A percentile compares a stretch with the other conserved stretches of the same genome.
Conservation (phyloP, 2,113 vertebrate genomes). For the Natator depressus region DNA sequence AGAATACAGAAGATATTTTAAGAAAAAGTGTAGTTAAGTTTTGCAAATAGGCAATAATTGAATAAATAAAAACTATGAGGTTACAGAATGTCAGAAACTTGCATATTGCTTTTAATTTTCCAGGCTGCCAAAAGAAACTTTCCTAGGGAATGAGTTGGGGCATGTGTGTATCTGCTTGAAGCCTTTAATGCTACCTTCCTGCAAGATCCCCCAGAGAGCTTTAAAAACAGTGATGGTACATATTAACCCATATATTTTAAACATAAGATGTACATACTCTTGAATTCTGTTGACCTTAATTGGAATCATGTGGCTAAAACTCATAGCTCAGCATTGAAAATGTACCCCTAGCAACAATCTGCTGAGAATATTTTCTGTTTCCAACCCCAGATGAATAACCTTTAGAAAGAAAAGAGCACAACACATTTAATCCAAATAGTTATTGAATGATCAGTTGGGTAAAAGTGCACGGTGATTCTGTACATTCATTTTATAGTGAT, state of each 20-base stretch:
- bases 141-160: background rate
- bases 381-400: background rate
- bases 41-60: background rate
- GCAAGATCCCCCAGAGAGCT: background rate
- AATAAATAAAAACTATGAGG: background rate
- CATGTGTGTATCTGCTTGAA: background rate
- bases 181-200: background rate
- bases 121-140: background rate
- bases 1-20: background rate
- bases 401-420: conserved; percentile 12
- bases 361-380: background rate
- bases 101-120: background rate
- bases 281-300: background rate
- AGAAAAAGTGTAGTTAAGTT: background rate
- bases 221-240: background rate
- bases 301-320: background rate
- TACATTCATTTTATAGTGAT: background rate
- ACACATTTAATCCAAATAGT: background rate
- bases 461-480: background rate
- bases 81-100: background rate
- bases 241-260: background rate
- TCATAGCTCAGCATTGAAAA: background rate
- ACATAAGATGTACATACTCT: background rate
- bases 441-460: conserved; percentile 1
- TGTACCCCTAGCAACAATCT: background rate